Base-by-base conservation (phyloP, 53 echinoderm and acorn worm species). In the Luidia sarsii region DNA sequence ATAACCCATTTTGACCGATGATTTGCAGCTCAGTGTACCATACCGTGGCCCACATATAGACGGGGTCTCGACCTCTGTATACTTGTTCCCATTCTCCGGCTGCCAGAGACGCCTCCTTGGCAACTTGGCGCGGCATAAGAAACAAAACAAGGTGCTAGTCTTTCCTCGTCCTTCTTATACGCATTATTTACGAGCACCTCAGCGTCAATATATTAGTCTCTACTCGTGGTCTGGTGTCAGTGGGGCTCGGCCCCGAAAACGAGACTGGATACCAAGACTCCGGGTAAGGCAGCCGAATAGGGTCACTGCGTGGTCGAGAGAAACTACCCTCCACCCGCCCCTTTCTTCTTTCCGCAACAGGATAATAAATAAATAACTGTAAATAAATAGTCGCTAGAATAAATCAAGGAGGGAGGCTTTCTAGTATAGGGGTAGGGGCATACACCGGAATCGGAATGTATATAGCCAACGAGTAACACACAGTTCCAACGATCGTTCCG, bases 291-390 rank as follows among this genome's bases (percentile, higher is more conserved):
- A 55, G 77, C 38, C 41, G 60, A 61, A 43, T 61, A 35, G 25
- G 75, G 77, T 77, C 77, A 61, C 61, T 77, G 77, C 61, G 77
- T 77, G 62, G 45, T 77, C 61, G 61, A 77, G 45, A 77, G n/a
- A n/a, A n/a, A n/a, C n/a, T n/a, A n/a, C n/a, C n/a, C n/a, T n/a
- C n/a, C n/a, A n/a, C n/a, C n/a, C n/a, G n/a, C n/a, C n/a, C n/a
- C n/a, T n/a, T n/a, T n/a, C n/a, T 36, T 48, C 77, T 55, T 77
- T 77, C 77, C 77, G n/a, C 20, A n/a, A n/a, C n/a, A 77, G 77
- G 62, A 77, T 77, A 77, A 77, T 77, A 77, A 77, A 77, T 77
- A 77, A 77, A 77, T 77, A 77, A 77, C 59, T 77, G 48, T 41
- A 77, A 77, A 61, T 77, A 77, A 77, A 77, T 77, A 77, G 46